Conservation (phyloP, 2,888 invertebrate genomes). For the Deilephila porcellus region DNA sequence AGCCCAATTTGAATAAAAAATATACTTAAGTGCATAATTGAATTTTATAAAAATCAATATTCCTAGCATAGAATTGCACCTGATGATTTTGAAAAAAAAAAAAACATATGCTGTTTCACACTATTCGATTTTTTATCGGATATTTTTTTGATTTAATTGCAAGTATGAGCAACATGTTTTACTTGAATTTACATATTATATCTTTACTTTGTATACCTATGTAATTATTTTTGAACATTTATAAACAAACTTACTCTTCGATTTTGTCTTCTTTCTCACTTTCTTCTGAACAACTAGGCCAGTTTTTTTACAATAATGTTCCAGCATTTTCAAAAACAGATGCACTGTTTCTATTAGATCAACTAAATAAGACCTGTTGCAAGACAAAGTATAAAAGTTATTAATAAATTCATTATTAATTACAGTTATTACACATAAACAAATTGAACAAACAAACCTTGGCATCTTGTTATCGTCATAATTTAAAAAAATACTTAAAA, state of each 20-base stretch:
- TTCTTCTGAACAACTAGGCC: slow-evolving; percentile 90
- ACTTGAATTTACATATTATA: no score
- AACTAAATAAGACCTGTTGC: slow-evolving; percentile 89
- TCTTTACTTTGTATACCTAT: no score
- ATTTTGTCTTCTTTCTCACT: slow-evolving; percentile 76
- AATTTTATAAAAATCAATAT: no score
- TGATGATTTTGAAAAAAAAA: no score
- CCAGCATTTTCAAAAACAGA: slow-evolving; percentile 95
- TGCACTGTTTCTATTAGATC: slow-evolving; percentile 96
- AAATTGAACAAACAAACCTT: slow-evolving; percentile 81
- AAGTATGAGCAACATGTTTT: no score
- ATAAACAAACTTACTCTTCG: slow-evolving; percentile 73
- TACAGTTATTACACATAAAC: slow-evolving; percentile 12
- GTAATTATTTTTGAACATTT: not conserved
- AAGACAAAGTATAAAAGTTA: slow-evolving; percentile 33
- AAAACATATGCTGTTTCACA: not conserved
- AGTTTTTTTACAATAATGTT: slow-evolving; percentile 87
- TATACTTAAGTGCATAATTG: no score
- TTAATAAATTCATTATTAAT: slow-evolving; percentile 13
- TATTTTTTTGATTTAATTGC: no score
- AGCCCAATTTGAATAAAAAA: no score
- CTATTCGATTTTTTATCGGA: not conserved
- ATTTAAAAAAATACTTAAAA: slow-evolving; percentile 90
- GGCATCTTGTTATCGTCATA: slow-evolving; percentile 95
- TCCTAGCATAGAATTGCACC: no score